Evolutionary conservation across 1,140 invertebrate genomes (phyloP).

Genomic region (Drosophila bocqueti): DNA sequence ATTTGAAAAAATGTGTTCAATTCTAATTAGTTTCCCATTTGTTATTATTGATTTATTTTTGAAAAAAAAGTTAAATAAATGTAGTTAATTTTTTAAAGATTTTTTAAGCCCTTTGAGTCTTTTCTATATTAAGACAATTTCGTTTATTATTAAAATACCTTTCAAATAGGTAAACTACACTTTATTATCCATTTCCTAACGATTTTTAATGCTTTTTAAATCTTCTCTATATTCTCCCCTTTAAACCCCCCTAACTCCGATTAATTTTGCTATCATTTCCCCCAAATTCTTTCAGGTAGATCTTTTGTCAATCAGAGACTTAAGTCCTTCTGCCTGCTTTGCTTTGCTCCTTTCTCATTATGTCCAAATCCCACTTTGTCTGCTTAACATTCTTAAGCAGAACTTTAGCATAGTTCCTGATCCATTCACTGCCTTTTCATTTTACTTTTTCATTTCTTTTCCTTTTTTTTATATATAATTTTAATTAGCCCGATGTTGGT

Average conservation of each 20-base stretch:
- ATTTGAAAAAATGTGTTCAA: neutral
- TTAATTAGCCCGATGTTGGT: slow-evolving; percentile 76
- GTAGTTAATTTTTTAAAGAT: neutral
- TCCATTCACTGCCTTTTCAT: slow-evolving; percentile 51
- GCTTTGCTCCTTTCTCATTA: slow-evolving; percentile 55
- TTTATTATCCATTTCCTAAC: neutral
- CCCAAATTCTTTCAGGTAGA: slow-evolving; percentile 11
- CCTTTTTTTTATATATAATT: slow-evolving; percentile 47
- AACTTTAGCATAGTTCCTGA: slow-evolving; percentile 66
- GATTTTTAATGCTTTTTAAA: neutral
- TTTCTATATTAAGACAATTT: too few species aligned
- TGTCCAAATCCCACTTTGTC: slow-evolving; percentile 63
- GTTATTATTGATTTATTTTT: too few species aligned
- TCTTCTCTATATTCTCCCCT: neutral
- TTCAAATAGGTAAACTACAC: neutral
- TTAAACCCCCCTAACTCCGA: neutral
- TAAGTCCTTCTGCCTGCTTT: slow-evolving; percentile 15
- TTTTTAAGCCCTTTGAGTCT: neutral
- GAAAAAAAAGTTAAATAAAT: too few species aligned
- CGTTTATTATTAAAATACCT: too few species aligned
- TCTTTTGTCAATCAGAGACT: slow-evolving; percentile 18
- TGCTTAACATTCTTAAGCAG: slow-evolving; percentile 44
- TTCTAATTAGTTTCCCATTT: neutral
- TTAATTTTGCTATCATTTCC: slow-evolving; percentile 1
- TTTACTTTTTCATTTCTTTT: slow-evolving; percentile 32